Evolutionary conservation across 2,888 invertebrate genomes (phyloP), one percentile per base, ranked within the genome.

Genomic region (Drosophila vallismaia): DNA sequence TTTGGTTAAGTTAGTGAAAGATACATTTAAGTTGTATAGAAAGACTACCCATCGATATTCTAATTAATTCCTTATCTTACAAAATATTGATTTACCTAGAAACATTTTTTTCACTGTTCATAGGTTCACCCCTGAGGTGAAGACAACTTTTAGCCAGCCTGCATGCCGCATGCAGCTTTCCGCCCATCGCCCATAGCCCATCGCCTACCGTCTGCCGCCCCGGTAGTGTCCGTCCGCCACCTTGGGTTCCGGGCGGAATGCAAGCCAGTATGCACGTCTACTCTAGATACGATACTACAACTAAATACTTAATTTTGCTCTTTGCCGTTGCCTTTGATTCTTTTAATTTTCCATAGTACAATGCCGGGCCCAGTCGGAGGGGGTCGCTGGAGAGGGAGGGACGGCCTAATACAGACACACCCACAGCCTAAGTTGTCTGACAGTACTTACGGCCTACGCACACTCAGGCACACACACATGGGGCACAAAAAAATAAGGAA

Each of bases 271-370:
- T 84, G 72, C 72, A 75, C 72, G 86, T 72, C 75, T 83, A 51
- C 64, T 50, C 57, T 86, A 79, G 83, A 80, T 79, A 80, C 75
- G 63, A 72, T 74, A 75, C 74, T 75, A 86, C 79, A 87, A 87
- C 82, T 83, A 83, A 83, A 87, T 83, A 88, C 88, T 86, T 88
- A 86, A 87, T 88, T 86, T 83, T 75, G 68, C 74, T 77, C 79
- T 73, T 70, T 83, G 77, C 76, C 64, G 75, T 77, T 84, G 84
- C 75, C 88, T 88, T 88, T 84, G 88, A 80, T 86, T 85, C 84
- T 85, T 85, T 88, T 85, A 85, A 86, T 69, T 86, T 85, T 85
- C 88, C 84, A 88, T 4, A 52, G 52, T 24, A 52, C 7, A 31
- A 12, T 9, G 48, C 12, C 4, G 10, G 10, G 8, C 31, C 5